Conservation (phyloP, 2,797 vertebrate genomes). For the Staurois parvus region DNA sequence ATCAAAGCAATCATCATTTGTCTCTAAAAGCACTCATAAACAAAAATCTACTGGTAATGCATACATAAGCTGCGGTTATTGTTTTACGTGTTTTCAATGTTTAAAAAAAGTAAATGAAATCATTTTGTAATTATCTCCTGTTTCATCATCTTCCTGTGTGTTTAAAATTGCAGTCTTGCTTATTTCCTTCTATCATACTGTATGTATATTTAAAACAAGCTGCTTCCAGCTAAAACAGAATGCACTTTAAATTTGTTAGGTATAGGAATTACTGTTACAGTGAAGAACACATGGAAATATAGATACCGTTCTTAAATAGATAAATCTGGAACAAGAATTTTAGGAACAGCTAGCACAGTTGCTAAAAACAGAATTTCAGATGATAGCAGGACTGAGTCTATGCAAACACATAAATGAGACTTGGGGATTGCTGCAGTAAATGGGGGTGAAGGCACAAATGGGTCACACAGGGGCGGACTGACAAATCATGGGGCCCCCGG, state of each 20-base stretch:
- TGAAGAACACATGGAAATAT: not conserved
- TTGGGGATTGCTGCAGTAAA: too few species aligned
- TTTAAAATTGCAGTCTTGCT: not conserved
- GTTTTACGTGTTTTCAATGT: slow-evolving; percentile 17
- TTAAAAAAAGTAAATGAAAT: not conserved
- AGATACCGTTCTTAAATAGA: not conserved
- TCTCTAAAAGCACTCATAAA: slow-evolving; percentile 50
- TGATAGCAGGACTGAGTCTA: too few species aligned
- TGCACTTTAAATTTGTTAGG: not conserved
- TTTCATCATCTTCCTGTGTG: slow-evolving; percentile 20
- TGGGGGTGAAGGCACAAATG: too few species aligned
- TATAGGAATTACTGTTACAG: not conserved
- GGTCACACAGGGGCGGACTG: too few species aligned
- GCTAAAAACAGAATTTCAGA: too few species aligned
- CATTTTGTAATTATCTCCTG: slow-evolving; percentile 26
- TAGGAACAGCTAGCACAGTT: too few species aligned
- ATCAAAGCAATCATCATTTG: slow-evolving; percentile 54
- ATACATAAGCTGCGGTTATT: slow-evolving; percentile 43
- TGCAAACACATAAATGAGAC: too few species aligned
- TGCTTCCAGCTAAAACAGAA: not conserved
- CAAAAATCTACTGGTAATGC: slow-evolving; percentile 12
- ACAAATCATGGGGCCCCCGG: too few species aligned
- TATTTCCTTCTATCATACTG: not conserved
- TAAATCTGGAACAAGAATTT: not conserved
- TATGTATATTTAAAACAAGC: too few species aligned